Evolutionary conservation across 2,888 invertebrate genomes (phyloP).

Genomic region (Parapristionchus giblindavisi): DNA sequence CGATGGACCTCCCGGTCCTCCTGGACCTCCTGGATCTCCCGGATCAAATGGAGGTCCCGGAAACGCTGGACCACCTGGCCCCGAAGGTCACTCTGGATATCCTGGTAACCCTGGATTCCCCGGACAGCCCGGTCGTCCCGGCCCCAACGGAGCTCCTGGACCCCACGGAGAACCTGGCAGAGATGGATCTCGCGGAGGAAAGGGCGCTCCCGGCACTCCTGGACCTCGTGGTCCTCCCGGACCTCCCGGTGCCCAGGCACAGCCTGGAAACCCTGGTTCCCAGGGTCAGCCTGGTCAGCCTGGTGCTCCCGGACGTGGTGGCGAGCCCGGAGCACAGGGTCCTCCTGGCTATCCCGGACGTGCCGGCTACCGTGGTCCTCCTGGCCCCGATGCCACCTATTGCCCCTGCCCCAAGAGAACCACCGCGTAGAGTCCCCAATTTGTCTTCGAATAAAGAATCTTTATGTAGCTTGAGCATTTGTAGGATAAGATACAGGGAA

Average conservation of each 20-base stretch:
- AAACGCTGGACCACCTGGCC: slow-evolving; percentile 53
- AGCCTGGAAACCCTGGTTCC: slow-evolving; percentile 23
- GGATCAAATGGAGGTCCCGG: slow-evolving; percentile 41
- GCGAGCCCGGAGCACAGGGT: slow-evolving; percentile 26
- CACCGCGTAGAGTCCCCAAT: background rate
- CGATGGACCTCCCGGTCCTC: slow-evolving; percentile 50
- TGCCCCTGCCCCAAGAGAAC: slow-evolving; percentile 36
- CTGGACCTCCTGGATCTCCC: slow-evolving; percentile 45
- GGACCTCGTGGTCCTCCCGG: slow-evolving; percentile 35
- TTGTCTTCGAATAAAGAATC: background rate
- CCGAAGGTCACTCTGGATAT: slow-evolving; percentile 55
- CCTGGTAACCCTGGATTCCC: slow-evolving; percentile 47
- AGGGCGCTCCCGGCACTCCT: slow-evolving; percentile 28
- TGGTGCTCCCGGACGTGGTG: slow-evolving; percentile 9
- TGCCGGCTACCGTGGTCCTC: slow-evolving; percentile 18
- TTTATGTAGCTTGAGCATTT: background rate
- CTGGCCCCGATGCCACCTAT: slow-evolving; percentile 35
- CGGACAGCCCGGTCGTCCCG: slow-evolving; percentile 32
- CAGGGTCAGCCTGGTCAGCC: slow-evolving; percentile 36
- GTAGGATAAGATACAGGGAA: too few relatives aligned
- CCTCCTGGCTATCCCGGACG: slow-evolving; percentile 32
- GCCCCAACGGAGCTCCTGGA: slow-evolving; percentile 40
- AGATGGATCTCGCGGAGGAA: slow-evolving; percentile 27
- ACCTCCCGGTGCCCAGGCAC: background rate
- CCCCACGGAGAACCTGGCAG: slow-evolving; percentile 41